Evolutionary conservation across 2,797 vertebrate genomes (phyloP).

Genomic region (Phataginus tetradactyla): DNA sequence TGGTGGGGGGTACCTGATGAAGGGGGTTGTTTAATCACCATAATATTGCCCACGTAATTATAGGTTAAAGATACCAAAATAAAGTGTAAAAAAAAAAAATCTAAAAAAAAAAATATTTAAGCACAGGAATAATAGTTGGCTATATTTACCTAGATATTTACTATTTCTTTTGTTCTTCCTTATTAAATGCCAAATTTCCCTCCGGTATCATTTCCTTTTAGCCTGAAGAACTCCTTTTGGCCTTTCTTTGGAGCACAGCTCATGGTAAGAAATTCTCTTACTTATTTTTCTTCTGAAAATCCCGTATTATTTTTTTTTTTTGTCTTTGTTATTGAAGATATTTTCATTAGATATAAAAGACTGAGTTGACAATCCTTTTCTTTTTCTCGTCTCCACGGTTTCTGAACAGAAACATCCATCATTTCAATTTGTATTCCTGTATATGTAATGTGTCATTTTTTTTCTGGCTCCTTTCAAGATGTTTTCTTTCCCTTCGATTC

Average conservation of each 20-base stretch:
- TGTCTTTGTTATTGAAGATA: background rate
- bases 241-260: background rate
- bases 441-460: background rate
- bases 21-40: too few relatives aligned
- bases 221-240: background rate
- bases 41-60: too few relatives aligned
- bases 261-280: background rate
- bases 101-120: background rate
- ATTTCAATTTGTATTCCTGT: background rate
- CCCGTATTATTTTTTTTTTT: background rate
- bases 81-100: too few relatives aligned
- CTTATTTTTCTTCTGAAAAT: background rate
- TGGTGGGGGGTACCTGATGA: too few relatives aligned
- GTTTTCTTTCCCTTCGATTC: background rate
- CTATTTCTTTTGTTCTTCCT: background rate
- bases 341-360: background rate
- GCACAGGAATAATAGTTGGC: background rate
- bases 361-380: background rate
- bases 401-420: background rate
- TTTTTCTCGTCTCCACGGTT: background rate
- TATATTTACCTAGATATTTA: background rate
- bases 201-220: background rate
- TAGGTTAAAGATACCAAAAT: too few relatives aligned
- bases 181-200: background rate
- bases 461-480: background rate